A percentile compares a stretch with the other conserved stretches of the same genome.
Evolutionary conservation across 1,140 invertebrate species (phyloP).

Genomic region (Arion vulgaris): DNA sequence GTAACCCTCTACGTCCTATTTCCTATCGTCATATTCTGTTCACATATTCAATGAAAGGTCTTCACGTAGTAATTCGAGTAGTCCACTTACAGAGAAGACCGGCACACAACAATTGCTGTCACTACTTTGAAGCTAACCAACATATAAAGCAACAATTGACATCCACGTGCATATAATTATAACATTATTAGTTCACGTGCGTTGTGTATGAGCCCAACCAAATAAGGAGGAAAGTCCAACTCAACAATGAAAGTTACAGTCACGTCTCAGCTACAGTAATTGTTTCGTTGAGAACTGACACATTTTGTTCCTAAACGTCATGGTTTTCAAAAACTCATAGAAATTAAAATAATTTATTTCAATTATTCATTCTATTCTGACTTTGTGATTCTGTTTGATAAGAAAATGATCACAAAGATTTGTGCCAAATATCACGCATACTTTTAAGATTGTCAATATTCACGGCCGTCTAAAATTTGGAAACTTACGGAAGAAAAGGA

Average conservation of each 20-base stretch:
- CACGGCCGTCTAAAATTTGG: too few species aligned
- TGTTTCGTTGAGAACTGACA: not conserved
- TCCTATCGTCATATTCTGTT: not conserved
- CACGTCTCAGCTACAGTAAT: not conserved
- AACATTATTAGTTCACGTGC: not conserved
- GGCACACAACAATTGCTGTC: not conserved
- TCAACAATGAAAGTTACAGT: not conserved
- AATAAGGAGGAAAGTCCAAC: not conserved
- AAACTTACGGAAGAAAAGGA: too few species aligned
- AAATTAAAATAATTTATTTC: not conserved
- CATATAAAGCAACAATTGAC: not conserved
- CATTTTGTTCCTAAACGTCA: not conserved
- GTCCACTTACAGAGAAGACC: not conserved
- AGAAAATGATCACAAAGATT: not conserved
- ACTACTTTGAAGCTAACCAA: not conserved
- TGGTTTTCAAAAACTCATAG: not conserved
- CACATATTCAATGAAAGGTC: not conserved
- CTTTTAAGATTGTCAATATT: too few species aligned
- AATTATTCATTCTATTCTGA: too few species aligned
- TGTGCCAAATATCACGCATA: not conserved
- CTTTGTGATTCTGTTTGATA: not conserved
- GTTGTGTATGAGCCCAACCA: not conserved
- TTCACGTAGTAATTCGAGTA: not conserved
- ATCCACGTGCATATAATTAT: slow-evolving; percentile 6
- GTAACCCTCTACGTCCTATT: too few species aligned